Conservation (phyloP, 2,888 invertebrate genomes). For the Tipula helvola region DNA sequence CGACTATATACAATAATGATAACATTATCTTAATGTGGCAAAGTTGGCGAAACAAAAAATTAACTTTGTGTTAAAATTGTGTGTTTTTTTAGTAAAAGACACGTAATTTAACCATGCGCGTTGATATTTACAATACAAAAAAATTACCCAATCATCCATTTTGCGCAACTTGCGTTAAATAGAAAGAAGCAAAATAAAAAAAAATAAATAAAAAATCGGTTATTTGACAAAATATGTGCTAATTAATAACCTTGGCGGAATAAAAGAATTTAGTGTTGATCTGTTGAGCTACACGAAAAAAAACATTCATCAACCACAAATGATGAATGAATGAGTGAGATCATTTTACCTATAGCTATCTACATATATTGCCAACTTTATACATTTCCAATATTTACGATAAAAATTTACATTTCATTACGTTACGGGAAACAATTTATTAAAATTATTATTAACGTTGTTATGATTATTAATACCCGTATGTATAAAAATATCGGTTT, state of each 20-base stretch:
- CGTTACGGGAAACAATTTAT: not conserved
- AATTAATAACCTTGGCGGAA: not conserved
- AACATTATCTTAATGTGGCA: not conserved
- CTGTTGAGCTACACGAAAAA: not conserved
- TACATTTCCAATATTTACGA: not conserved
- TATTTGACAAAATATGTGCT: not conserved
- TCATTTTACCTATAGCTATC: not conserved
- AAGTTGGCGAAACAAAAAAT: not conserved
- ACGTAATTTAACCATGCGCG: not conserved
- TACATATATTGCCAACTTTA: not conserved
- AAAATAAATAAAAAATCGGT: not conserved
- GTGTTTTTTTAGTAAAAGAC: not conserved
- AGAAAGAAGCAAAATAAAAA: not conserved
- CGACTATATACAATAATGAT: not conserved
- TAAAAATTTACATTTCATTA: not conserved
- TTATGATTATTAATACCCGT: not conserved
- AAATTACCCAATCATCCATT: not conserved
- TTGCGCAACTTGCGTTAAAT: not conserved
- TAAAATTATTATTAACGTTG: no score
- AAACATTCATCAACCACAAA: not conserved
- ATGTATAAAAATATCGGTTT: no score
- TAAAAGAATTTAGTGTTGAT: not conserved
- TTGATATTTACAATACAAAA: not conserved
- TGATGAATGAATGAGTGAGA: not conserved
- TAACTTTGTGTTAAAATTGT: not conserved